These are phyloP conservation scores for Helicoverpa armigera DNA, from an alignment of 1,140 invertebrate genomes.

Conservation along the genomic window DNA sequence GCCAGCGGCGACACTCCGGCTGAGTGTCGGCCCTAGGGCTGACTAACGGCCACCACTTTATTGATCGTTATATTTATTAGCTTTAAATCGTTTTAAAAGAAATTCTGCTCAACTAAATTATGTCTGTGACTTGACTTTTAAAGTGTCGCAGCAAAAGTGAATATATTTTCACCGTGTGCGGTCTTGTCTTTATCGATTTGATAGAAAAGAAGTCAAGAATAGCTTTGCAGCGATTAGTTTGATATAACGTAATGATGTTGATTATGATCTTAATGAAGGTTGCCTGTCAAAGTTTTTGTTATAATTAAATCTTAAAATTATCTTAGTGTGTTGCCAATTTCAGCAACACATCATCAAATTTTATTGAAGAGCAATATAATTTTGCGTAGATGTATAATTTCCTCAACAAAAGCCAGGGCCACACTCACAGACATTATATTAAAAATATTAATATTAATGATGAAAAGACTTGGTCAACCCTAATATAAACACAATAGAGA, in stretches of 20 bases:
- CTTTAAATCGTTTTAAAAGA: constrained; percentile 17
- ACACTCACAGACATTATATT: neutral
- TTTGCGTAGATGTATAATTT: neutral
- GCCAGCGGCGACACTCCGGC: constrained; percentile 60
- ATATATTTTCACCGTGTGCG: neutral
- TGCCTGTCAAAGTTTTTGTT: neutral
- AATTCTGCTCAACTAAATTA: constrained; percentile 1
- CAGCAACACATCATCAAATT: neutral
- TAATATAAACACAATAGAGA: constrained; percentile 48
- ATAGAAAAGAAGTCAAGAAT: neutral
- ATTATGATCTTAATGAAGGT: too few relatives aligned
- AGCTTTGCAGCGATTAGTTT: too few relatives aligned
- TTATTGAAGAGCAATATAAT: neutral
- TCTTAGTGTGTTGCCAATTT: neutral
- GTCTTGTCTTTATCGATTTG: neutral
- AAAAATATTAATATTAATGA: constrained; percentile 21
- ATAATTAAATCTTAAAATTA: neutral
- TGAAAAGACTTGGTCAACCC: constrained; percentile 18
- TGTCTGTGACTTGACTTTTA: neutral
- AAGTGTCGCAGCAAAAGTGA: neutral
- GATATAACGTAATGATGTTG: too few relatives aligned
- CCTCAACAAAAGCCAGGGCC: neutral
- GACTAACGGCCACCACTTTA: constrained; percentile 32
- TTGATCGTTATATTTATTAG: constrained; percentile 5
- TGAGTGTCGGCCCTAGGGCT: constrained; percentile 63